Evolutionary conservation across 2,797 vertebrate species (phyloP), one percentile per base, ranked within the genome.

Genomic region (Babyrousa celebensis): DNA sequence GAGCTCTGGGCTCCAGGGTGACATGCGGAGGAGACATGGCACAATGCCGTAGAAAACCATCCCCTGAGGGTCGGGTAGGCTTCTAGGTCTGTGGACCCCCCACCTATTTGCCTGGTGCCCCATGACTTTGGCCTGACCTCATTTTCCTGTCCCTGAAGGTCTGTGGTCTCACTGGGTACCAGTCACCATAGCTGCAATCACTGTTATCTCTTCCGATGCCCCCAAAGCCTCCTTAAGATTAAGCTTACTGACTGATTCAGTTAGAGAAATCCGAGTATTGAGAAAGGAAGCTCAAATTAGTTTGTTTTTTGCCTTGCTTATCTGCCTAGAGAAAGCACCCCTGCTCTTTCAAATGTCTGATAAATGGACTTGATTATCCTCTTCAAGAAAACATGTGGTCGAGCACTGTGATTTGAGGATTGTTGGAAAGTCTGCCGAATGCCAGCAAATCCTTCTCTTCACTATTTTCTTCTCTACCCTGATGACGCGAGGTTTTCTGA

Each of bases 351-450:
- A 94, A 89, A 93, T 67, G 79, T 84, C 96, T 97, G 96, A 89
- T 89, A 94, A 97, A 96, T 94, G 95, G 84, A 93, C 94, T 95
- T 96, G 95, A 96, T 96, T 97, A 96, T 84, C 91, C 86, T 95
- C 74, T 94, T 94, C 74, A 68, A 77, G 75, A 54, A 89, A 92
- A 92, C 84, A 52, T 0, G 1, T 93, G 93, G 83, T 52, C 4
- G 52, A 92, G 63, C 1, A 0, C 36, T 0, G 27, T 63, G 84
- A 89, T 43, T 52, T 92, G 77, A 36, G 32, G 43, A 43, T 71
- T 83, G 68, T 48, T 36, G 25, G 78, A 85, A 63, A 85, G 48
- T 78, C 54, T 86, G 5, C 70, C 8, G 32, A 74, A 77, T 88
- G 92, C 87, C 63, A 84, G 85, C 68, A 83, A 32, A 78, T 85